Conservation (phyloP, 2,888 invertebrate species). For the Rotaria macrura region DNA sequence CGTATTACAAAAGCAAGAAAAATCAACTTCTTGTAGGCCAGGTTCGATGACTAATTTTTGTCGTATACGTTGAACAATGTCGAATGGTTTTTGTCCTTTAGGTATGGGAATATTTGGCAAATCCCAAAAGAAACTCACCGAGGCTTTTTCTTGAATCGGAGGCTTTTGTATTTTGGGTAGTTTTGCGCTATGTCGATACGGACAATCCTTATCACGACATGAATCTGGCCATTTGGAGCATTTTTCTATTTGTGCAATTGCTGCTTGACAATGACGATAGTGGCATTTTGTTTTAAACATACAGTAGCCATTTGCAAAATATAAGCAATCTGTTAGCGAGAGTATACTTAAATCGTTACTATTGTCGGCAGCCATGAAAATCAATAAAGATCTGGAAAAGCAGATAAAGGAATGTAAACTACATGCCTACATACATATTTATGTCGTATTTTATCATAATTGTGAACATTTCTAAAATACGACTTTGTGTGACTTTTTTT, state of each 20-base stretch:
- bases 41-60: not conserved
- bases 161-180: not conserved
- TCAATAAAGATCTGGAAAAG: too few species aligned
- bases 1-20: not conserved
- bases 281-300: not conserved
- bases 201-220: not conserved
- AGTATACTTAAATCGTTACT: too few species aligned
- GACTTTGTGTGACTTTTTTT: too few species aligned
- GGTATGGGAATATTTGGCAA: not conserved
- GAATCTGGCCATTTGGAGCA: not conserved
- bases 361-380: too few species aligned
- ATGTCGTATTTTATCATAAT: too few species aligned
- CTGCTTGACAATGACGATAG: not conserved
- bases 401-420: too few species aligned
- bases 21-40: not conserved
- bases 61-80: constrained; percentile 10
- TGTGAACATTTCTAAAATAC: too few species aligned
- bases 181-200: not conserved
- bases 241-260: not conserved
- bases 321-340: not conserved
- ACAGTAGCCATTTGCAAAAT: not conserved
- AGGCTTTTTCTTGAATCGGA: not conserved
- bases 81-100: not conserved
- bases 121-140: not conserved
- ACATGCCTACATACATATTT: too few species aligned